phyloP scores from a whole-genome alignment of 2,113 vertebrate species.

The Sylvia atricapilla region DNA sequence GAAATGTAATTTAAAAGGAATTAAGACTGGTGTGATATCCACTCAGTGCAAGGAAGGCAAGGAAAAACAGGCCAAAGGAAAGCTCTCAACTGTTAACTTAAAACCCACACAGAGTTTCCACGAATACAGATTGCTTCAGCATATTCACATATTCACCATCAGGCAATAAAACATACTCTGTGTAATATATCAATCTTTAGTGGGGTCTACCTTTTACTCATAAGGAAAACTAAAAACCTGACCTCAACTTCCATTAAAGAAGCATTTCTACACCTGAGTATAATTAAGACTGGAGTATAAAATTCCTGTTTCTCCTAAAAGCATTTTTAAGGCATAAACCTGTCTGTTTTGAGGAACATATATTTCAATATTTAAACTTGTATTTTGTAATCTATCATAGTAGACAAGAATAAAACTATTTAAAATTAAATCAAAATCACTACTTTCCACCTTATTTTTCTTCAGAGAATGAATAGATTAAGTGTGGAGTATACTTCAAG shows the following conservation, averaged over 20 bases:
- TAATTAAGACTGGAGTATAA: neutral
- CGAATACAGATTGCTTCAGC: neutral
- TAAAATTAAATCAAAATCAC: neutral
- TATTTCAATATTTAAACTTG: neutral
- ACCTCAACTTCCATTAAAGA: constrained; percentile 17
- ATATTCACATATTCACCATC: neutral
- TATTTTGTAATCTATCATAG: neutral
- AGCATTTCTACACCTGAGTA: neutral
- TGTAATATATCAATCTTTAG: neutral
- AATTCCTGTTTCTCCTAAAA: neutral
- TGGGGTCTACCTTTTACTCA: neutral
- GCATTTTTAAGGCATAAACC: neutral
- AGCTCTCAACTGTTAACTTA: neutral
- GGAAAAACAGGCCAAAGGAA: neutral
- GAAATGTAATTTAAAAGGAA: constrained; percentile 51
- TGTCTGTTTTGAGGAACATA: neutral
- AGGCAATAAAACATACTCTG: neutral
- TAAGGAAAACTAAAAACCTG: neutral
- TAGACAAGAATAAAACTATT: neutral
- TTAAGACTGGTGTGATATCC: constrained; percentile 3
- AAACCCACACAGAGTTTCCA: constrained; percentile 11
- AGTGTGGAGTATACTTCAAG: neutral
- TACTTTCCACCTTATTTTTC: neutral
- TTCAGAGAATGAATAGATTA: neutral
- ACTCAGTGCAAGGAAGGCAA: neutral